Evolutionary conservation across 2,113 vertebrate genomes (phyloP), one percentile per base, ranked within the genome.

Genomic region (Candoia aspera): DNA sequence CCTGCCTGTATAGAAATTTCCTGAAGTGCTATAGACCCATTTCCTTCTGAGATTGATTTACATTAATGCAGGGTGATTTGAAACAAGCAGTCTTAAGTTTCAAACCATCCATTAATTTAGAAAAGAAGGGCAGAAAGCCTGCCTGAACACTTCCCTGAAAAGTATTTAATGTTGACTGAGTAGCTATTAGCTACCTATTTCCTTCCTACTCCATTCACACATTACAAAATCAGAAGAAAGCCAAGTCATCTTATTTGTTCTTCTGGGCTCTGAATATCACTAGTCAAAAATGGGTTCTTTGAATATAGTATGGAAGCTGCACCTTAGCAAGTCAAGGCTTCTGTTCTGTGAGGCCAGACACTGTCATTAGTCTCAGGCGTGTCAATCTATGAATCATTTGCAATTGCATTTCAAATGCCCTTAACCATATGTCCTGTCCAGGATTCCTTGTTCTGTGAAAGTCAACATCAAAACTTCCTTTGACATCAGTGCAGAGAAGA

Each of bases 401-500:
- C 73, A 88, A 84, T 19, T 23, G 17, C 42, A 85, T 24, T 84
- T 59, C 29, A 91, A 91, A 37, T 93, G 79, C 26, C 42, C 59
- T 90, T 93, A 90, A 91, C 93, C 2, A 64, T 91, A 60, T 23
- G 6, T 94, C 92, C 94, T 87, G 94, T 37, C 54, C 86, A 93
- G 26, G 42, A 92, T 24, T 11, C 84, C 58, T 9, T 94, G 0
- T 26, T 13, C 55, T 37, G 46, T 58, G 62, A 89, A 93, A 64
- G 86, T 37, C 42, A 24, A 57, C 2, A 86, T 11, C 23, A 91
- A 90, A 90, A 84, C 49, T 62, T 86, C 68, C 53, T 53, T 37
- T 59, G 26, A 53, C 55, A 87, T 55, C 37, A 3, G 4, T 84
- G 88, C 83, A 92, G 62, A 12, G 11, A 6, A 62, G 11, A 5